These are phyloP conservation scores for Sinocyclocheilus anshuiensis DNA, from an alignment of 2,113 vertebrate genomes.

Conservation along the genomic window DNA sequence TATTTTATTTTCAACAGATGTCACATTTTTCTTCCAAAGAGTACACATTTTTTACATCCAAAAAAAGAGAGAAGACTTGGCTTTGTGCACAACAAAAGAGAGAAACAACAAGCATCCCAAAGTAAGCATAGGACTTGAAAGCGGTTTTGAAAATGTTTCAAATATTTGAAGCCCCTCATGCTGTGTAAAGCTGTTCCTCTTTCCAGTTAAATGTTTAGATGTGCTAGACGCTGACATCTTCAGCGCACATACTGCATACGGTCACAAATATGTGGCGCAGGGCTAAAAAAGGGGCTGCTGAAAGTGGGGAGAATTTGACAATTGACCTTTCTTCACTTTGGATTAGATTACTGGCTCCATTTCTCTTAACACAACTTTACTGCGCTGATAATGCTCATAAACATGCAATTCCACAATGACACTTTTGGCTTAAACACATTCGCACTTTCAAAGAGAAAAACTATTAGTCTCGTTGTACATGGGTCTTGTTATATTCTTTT, in stretches of 20 bases:
- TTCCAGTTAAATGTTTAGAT: constrained; percentile 61
- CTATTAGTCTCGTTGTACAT: neutral
- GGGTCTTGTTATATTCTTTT: neutral
- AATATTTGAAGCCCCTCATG: constrained; percentile 57
- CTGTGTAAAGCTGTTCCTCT: constrained; percentile 48
- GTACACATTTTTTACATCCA: constrained; percentile 50
- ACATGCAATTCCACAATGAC: constrained; percentile 7
- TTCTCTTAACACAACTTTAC: constrained; percentile 18
- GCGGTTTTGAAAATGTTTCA: constrained; percentile 54
- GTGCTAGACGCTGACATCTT: constrained; percentile 35
- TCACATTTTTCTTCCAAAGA: constrained; percentile 56
- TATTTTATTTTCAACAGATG: constrained; percentile 63
- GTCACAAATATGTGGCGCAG: constrained; percentile 2
- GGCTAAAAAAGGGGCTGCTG: neutral
- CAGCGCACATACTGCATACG: neutral
- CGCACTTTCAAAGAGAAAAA: neutral
- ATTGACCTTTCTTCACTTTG: constrained; percentile 24
- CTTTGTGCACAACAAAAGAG: constrained; percentile 50
- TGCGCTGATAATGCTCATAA: constrained; percentile 6
- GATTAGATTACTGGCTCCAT: constrained; percentile 8
- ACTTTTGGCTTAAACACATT: constrained; percentile 16
- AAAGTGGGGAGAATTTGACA: neutral
- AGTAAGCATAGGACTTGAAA: constrained; percentile 63
- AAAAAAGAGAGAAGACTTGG: constrained; percentile 34
- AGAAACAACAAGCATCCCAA: constrained; percentile 57